These are phyloP conservation scores for Micrastur ruficollis DNA, from an alignment of 2,797 vertebrate species.

Conservation along the genomic window DNA sequence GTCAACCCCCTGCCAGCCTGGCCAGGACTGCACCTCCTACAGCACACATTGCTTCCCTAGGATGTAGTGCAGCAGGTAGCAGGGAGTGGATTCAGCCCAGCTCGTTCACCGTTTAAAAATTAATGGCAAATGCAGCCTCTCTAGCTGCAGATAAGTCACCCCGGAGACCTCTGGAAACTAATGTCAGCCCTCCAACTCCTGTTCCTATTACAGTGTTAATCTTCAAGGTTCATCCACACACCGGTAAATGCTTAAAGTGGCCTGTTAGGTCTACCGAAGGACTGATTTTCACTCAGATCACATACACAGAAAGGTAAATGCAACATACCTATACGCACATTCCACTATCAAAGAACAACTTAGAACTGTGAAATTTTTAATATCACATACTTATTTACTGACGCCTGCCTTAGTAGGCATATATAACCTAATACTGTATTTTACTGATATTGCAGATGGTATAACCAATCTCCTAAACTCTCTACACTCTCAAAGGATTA, in stretches of 20 bases:
- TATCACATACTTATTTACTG: conserved; percentile 35
- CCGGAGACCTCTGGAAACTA: conserved; percentile 33
- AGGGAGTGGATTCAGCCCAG: not conserved
- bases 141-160: conserved; percentile 15
- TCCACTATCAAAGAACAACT: conserved; percentile 14
- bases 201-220: not conserved
- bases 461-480: conserved; percentile 55
- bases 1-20: not conserved
- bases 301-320: conserved; percentile 1
- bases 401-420: not conserved
- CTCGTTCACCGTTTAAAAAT: conserved; percentile 15
- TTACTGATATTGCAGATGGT: conserved; percentile 58
- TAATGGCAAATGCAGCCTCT: conserved; percentile 7
- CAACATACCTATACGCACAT: not conserved
- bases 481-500: conserved; percentile 61
- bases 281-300: conserved; percentile 17
- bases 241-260: not conserved
- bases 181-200: conserved; percentile 22
- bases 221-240: not conserved
- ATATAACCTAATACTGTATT: conserved; percentile 51
- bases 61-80: not conserved
- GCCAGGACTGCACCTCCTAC: not conserved
- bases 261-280: not conserved
- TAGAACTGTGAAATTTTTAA: conserved; percentile 41
- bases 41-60: not conserved